These are phyloP conservation scores for Eueremaeus valkanovi DNA, from an alignment of 2,888 invertebrate species.

Conservation along the genomic window DNA sequence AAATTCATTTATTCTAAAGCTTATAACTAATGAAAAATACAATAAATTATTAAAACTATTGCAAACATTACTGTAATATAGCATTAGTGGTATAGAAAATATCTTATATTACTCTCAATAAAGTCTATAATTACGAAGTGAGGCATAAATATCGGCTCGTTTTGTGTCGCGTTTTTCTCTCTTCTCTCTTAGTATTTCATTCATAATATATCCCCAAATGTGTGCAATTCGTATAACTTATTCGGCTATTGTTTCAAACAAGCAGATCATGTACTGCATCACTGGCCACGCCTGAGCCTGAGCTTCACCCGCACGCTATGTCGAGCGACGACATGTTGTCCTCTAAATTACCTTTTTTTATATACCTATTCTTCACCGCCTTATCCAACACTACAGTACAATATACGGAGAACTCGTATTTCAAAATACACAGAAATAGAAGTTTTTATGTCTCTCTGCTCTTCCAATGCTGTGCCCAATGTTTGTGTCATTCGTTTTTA, in stretches of 20 bases:
- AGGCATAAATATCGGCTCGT: conserved; percentile 21
- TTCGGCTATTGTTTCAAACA: conserved; percentile 22
- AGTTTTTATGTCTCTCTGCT: too few relatives aligned
- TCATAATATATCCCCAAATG: not conserved
- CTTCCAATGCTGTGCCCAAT: not conserved
- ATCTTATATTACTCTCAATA: not conserved
- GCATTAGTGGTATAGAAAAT: not conserved
- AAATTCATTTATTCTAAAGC: conserved; percentile 1
- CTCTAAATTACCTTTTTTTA: conserved; percentile 24
- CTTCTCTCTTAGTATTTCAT: too few relatives aligned
- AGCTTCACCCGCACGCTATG: conserved; percentile 22
- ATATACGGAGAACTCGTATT: too few relatives aligned
- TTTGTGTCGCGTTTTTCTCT: not conserved
- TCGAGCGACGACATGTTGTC: not conserved
- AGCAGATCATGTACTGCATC: not conserved
- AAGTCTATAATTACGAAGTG: not conserved
- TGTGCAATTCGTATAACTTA: conserved; percentile 2
- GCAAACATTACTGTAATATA: not conserved
- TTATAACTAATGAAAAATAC: conserved; percentile 17
- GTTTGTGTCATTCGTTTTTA: too few relatives aligned
- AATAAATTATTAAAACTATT: conserved; percentile 18
- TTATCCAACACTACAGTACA: too few relatives aligned
- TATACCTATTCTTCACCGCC: not conserved
- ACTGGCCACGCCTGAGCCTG: conserved; percentile 21
- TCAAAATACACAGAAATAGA: too few relatives aligned